Base-by-base conservation (phyloP, 1,140 invertebrate species). In the Steinernema khuongi region DNA sequence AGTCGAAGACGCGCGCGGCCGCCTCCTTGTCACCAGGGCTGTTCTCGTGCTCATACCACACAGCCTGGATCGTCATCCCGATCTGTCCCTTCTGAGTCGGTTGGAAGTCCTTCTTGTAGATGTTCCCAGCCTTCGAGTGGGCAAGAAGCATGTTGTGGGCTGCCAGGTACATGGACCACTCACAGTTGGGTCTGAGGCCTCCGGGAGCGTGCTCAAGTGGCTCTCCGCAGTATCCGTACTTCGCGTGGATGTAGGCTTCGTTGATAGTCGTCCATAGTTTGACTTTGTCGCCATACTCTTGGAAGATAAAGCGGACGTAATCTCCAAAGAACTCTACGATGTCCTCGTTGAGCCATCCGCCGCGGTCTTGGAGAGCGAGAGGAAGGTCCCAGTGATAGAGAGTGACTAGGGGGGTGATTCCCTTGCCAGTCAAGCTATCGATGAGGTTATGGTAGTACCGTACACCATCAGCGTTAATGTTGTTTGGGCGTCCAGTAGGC, bases 361-460 rank as follows among this genome's bases (percentile, higher is more conserved):
- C 87, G 31, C 80, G 36, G n/a, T 86, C 80, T 41, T 87, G 75
- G 0, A 88, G 81, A 2, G 77, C 75, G 70, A 86, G 84, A 2
- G 87, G 86, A 33, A 86, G 79, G 74, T 88, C 88, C 86, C 86
- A 88, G 79, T 89, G 87, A 78, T 86, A 88, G 19, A 89, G 72
- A 0, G 85, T 89, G 32, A 91, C 90, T 85, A 90, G 83, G 0
- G 90, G 89, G 73, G 88, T 83, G 50, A 91, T 90, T 66, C 88
- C 87, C 32, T 88, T 87, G 41, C 84, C 85, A 0, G 89, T 79
- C 0, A 91, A 84, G 75, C 89, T 89, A 74, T 90, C 85, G 31
- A 91, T 89, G 22, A 91, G 78, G 68, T 89, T 88, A 77, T 88
- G 89, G 78, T 91, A 91, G 78, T 90, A 91, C 28, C 88, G 84